Percentiles rank a stretch among this genome's conserved stretches.
Conservation (phyloP, 1,140 invertebrate species). For the Apis florea region DNA sequence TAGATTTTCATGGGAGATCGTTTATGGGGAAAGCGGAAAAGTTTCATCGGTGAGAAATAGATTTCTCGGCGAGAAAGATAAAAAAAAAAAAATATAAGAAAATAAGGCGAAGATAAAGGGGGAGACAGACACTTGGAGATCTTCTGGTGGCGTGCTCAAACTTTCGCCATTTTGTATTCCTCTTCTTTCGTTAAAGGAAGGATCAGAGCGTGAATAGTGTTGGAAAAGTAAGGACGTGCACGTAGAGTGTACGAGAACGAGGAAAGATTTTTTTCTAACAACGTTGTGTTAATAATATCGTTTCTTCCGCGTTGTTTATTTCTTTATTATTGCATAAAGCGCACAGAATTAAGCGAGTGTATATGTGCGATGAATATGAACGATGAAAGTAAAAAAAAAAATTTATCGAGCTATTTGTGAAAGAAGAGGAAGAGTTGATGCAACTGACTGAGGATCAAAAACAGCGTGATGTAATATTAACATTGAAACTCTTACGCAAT, state of each 20-base stretch:
- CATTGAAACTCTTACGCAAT: background rate
- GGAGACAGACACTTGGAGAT: conserved; percentile 40
- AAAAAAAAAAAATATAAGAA: conserved; percentile 24
- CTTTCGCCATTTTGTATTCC: conserved; percentile 26
- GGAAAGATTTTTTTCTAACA: too few species aligned
- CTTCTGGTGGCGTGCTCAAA: conserved; percentile 20
- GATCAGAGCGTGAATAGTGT: background rate
- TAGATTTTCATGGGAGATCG: conserved; percentile 37
- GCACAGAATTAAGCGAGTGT: background rate
- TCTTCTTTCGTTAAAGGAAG: background rate
- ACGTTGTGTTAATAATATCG: background rate
- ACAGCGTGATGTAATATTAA: background rate
- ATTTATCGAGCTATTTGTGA: background rate
- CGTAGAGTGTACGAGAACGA: too few species aligned
- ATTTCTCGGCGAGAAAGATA: conserved; percentile 18
- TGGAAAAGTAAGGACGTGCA: too few species aligned
- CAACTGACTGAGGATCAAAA: conserved; percentile 6
- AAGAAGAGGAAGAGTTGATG: conserved; percentile 5
- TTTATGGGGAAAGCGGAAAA: conserved; percentile 11
- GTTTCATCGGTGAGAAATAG: conserved; percentile 47
- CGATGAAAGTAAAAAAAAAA: background rate
- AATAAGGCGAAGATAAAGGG: conserved; percentile 37
- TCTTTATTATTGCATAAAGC: background rate
- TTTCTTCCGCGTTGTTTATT: background rate
- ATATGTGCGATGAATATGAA: background rate